Conservation (phyloP, 1,140 invertebrate genomes). For the Anagrus nilaparvatae region DNA sequence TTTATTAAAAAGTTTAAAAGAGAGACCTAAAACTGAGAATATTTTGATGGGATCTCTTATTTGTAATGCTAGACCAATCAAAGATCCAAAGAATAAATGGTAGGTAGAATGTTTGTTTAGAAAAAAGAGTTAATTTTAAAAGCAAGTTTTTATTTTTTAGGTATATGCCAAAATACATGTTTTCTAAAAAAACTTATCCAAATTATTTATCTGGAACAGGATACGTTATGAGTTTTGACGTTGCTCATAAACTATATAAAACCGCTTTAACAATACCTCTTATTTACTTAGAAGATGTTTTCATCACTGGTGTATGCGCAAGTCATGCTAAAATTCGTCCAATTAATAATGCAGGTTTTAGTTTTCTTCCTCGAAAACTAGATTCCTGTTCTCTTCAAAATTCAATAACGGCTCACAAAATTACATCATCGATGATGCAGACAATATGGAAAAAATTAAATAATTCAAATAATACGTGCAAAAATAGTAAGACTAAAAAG, state of each 20-base stretch:
- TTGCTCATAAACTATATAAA: constrained; percentile 55
- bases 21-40: constrained; percentile 31
- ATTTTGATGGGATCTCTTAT: constrained; percentile 64
- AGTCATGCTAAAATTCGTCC: constrained; percentile 42
- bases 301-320: constrained; percentile 63
- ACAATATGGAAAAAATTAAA: constrained; percentile 33
- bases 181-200: constrained; percentile 59
- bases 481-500: neutral
- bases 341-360: constrained; percentile 49
- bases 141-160: constrained; percentile 29
- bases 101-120: constrained; percentile 40
- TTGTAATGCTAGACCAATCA: constrained; percentile 60
- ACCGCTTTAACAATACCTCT: constrained; percentile 58
- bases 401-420: constrained; percentile 35
- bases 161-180: constrained; percentile 76
- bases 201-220: constrained; percentile 77
- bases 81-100: constrained; percentile 67
- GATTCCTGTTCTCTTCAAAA: constrained; percentile 37
- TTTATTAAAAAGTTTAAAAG: constrained; percentile 36
- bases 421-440: constrained; percentile 31
- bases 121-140: too few species aligned
- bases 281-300: constrained; percentile 78
- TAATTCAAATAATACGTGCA: constrained; percentile 24
- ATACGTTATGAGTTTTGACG: constrained; percentile 67
- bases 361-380: constrained; percentile 44